phyloP scores from a whole-genome alignment of 1,140 invertebrate species.

The Ceratosolen solmsi region DNA sequence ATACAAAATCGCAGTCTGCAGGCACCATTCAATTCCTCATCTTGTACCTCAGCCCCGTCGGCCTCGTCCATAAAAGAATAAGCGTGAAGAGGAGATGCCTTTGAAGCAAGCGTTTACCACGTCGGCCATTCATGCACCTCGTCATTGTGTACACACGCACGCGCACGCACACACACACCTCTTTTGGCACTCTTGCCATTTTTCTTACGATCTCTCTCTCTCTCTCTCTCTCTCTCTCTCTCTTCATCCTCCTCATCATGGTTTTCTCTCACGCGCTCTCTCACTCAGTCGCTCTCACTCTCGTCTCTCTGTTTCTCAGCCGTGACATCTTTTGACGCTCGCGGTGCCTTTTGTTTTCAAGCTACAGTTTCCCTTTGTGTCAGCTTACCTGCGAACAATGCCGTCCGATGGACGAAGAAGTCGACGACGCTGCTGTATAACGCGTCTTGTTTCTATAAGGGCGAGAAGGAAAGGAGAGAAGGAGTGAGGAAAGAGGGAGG shows the following conservation, averaged over 20 bases:
- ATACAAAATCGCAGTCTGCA: constrained; percentile 8
- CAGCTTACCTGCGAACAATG: constrained; percentile 44
- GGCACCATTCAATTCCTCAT: constrained; percentile 22
- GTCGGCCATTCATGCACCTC: constrained; percentile 23
- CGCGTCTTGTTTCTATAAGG: constrained; percentile 3
- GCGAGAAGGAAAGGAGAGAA: not conserved
- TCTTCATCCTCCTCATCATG: not conserved
- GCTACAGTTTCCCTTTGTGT: constrained; percentile 44
- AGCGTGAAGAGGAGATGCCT: constrained; percentile 4
- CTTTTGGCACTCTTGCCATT: constrained; percentile 3
- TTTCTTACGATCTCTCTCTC: constrained; percentile 2
- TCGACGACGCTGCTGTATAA: not conserved
- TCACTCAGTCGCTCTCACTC: not conserved
- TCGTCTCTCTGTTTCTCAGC: not conserved
- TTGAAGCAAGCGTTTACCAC: constrained; percentile 24
- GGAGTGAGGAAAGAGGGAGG: not conserved
- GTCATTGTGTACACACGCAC: no score
- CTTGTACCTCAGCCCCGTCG: not conserved
- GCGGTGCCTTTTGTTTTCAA: constrained; percentile 38
- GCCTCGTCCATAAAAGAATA: constrained; percentile 19
- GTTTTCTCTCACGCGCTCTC: not conserved
- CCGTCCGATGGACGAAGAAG: constrained; percentile 31
- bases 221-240: not conserved
- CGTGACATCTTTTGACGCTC: constrained; percentile 37
- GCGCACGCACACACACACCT: no score